Evolutionary conservation across 2,888 invertebrate species (phyloP), one percentile per base, ranked within the genome.

Genomic region (Campopleginae sp.): DNA sequence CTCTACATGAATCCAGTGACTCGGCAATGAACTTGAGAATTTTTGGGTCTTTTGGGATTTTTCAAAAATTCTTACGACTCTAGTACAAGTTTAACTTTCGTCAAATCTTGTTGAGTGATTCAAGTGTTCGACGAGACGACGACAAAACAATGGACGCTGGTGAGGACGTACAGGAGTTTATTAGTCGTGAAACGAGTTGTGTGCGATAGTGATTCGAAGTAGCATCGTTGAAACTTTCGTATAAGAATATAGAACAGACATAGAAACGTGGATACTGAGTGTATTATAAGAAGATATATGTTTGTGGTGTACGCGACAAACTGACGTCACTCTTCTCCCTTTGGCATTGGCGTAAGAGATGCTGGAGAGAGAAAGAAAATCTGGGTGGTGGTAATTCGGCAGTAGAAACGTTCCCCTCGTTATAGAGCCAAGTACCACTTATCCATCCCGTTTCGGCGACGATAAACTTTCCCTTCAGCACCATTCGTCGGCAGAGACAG

Each of bases 131-230:
- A 10, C 77, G 27, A 68, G 61, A 38, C 58, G 58, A 68, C 12
- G 81, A 71, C 70, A 84, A 88, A 85, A 88, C 88, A 88, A 88
- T 87, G 76, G 86, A 27, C 48, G 46, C 79, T 80, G 54, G 79
- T 44, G 38, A 66, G 80, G 75, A 80, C 70, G 70, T 54, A 86
- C 63, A 72, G 38, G 74, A 86, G 83, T 90, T 89, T 90, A 90
- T 88, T 88, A 89, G 88, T 88, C 88, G 88, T 89, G 87, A 90
- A 90, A 88, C 84, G 81, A 77, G 86, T 75, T 85, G 72, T 77
- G 72, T 63, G 86, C 17, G 85, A 86, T 80, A 78, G 83, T 83
- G 63, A 80, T 83, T 86, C 80, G 48, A 48, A 74, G 71, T 61
- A 74, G 74, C 61, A 51, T 61, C 70, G 66, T 58, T 74, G 46